Evolutionary conservation across 2,888 invertebrate genomes (phyloP), one percentile per base, ranked within the genome.

Genomic region (Osedax frankpressi): DNA sequence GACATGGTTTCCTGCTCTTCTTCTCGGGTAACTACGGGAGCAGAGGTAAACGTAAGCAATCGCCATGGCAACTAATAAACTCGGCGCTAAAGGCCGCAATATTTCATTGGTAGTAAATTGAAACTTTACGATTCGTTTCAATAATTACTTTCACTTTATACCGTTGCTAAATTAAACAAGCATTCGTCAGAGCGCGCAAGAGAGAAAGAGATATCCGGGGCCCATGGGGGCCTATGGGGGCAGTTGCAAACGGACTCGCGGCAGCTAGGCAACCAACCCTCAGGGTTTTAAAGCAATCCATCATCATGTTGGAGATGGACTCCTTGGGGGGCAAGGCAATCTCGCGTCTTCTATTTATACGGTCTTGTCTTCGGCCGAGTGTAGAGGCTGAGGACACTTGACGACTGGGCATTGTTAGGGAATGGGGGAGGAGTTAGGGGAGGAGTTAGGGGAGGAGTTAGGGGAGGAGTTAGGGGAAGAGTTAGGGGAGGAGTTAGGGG

Each of bases 1-100:
- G n/a, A 28, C 28, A 28, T n/a, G 69, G 69, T 24, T 69, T 69
- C n/a, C 69, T 28, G 30, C 29, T 29, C 24, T 30, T 69, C 69
- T 69, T 69, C n/a, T 69, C 69, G 28, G 3, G 28, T 44, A 44
- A 6, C 44, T 44, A 19, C 19, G n/a, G n/a, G n/a, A n/a, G n/a
- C n/a, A n/a, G n/a, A n/a, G n/a, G n/a, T n/a, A n/a, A n/a, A n/a
- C n/a, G n/a, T n/a, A n/a, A n/a, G n/a, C n/a, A n/a, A n/a, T n/a
- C n/a, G n/a, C n/a, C n/a, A n/a, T n/a, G n/a, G n/a, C n/a, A n/a
- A n/a, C n/a, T n/a, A n/a, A n/a, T n/a, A n/a, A n/a, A n/a, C n/a
- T n/a, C n/a, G n/a, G n/a, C n/a, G n/a, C n/a, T n/a, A n/a, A n/a
- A n/a, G n/a, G n/a, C n/a, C n/a, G n/a, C n/a, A n/a, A n/a, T n/a